Conservation (phyloP, 2,888 invertebrate species). For the Nezara viridula region DNA sequence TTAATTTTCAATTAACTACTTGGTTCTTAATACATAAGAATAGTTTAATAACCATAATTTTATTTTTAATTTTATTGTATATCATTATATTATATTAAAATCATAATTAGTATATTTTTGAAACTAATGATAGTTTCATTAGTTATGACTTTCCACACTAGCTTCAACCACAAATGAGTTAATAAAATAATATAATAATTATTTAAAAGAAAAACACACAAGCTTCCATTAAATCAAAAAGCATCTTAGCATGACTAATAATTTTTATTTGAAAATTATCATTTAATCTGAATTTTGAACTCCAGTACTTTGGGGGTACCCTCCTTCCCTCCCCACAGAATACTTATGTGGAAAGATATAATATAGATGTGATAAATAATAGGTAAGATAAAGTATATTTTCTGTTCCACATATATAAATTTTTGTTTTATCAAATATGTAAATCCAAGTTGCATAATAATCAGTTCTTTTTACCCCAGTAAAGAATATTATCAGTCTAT, state of each 20-base stretch:
- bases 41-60: too few relatives aligned
- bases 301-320: too few relatives aligned
- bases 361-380: background rate
- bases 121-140: background rate
- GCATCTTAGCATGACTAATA: too few relatives aligned
- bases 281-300: too few relatives aligned
- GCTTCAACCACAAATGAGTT: background rate
- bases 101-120: too few relatives aligned
- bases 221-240: background rate
- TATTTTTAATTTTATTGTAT: too few relatives aligned
- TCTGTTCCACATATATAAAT: background rate
- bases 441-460: background rate
- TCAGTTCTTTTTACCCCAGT: conserved; percentile 11
- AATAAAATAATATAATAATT: background rate
- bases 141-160: background rate
- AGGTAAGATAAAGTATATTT: background rate
- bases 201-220: background rate
- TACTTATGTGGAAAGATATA: background rate
- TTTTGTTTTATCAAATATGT: background rate
- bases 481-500: conserved; percentile 5
- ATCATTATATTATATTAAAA: too few relatives aligned
- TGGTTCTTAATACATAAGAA: too few relatives aligned
- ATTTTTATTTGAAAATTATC: too few relatives aligned
- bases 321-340: background rate
- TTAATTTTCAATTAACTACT: too few relatives aligned